These are phyloP conservation scores for Temnothorax ravouxi DNA, from an alignment of 2,888 invertebrate species.

Conservation along the genomic window DNA sequence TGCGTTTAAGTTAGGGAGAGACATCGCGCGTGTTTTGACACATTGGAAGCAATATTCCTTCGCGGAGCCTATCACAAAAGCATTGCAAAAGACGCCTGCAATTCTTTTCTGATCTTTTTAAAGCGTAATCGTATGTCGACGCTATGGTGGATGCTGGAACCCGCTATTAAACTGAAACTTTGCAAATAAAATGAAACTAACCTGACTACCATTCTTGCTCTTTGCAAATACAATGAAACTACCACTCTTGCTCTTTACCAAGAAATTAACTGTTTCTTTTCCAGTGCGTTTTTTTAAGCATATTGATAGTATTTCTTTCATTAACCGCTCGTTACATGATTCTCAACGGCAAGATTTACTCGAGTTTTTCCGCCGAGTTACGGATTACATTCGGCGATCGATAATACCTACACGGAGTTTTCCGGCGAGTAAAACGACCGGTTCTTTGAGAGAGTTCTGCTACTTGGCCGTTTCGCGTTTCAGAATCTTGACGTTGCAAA, in stretches of 20 bases:
- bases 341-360: constrained; percentile 17
- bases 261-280: background rate
- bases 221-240: background rate
- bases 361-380: constrained; percentile 1
- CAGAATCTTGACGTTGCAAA: constrained; percentile 61
- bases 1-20: background rate
- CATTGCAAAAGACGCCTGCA: background rate
- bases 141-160: background rate
- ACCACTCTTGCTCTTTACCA: background rate
- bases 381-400: constrained; percentile 57
- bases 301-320: background rate
- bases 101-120: background rate
- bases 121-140: background rate
- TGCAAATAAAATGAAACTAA: background rate
- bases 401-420: constrained; percentile 38
- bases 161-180: background rate
- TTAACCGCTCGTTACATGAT: background rate
- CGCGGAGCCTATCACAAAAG: background rate
- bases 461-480: constrained; percentile 31
- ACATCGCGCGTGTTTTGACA: background rate
- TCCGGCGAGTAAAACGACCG: constrained; percentile 39
- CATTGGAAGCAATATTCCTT: background rate
- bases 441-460: constrained; percentile 31
- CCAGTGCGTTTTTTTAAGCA: background rate
- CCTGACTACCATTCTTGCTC: too few relatives aligned